Evolutionary conservation across 2,113 vertebrate species (phyloP).

Genomic region (Phylloscopus trochilus): DNA sequence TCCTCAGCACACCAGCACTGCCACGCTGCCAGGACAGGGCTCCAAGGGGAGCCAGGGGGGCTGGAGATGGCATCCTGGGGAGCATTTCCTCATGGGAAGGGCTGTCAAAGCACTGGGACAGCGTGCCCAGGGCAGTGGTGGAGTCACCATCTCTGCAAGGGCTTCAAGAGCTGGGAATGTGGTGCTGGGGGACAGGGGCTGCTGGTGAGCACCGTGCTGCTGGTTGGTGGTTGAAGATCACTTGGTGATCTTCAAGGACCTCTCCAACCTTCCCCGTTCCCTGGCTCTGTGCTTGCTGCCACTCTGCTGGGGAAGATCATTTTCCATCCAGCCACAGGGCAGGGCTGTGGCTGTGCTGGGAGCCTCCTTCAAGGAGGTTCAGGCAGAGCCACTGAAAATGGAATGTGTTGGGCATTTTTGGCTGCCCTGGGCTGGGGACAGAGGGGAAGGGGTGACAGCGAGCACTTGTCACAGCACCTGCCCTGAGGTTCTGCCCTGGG

Average conservation of each 20-base stretch:
- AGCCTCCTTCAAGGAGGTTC: not conserved
- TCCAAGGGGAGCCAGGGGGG: not conserved
- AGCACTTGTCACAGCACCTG: not conserved
- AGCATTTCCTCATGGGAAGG: not conserved
- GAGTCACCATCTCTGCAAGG: not conserved
- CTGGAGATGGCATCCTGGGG: rapidly evolving
- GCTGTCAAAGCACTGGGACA: not conserved
- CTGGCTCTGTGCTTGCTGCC: not conserved
- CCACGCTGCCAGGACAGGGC: not conserved
- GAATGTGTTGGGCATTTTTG: rapidly evolving
- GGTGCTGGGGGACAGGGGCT: rapidly evolving
- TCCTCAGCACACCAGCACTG: not conserved
- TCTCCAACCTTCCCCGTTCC: rapidly evolving
- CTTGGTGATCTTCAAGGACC: rapidly evolving
- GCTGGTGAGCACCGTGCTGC: not conserved
- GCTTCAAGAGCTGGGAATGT: rapidly evolving
- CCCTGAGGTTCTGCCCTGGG: not conserved
- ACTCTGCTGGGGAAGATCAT: not conserved
- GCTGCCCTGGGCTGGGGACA: not conserved
- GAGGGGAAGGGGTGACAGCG: rapidly evolving
- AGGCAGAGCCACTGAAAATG: not conserved
- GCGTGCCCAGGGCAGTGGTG: not conserved
- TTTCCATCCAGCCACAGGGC: rapidly evolving
- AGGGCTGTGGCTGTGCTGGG: rapidly evolving
- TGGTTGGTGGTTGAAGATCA: rapidly evolving